phyloP scores from a whole-genome alignment of 2,888 invertebrate species.

The Tubiluchus corallicola region DNA sequence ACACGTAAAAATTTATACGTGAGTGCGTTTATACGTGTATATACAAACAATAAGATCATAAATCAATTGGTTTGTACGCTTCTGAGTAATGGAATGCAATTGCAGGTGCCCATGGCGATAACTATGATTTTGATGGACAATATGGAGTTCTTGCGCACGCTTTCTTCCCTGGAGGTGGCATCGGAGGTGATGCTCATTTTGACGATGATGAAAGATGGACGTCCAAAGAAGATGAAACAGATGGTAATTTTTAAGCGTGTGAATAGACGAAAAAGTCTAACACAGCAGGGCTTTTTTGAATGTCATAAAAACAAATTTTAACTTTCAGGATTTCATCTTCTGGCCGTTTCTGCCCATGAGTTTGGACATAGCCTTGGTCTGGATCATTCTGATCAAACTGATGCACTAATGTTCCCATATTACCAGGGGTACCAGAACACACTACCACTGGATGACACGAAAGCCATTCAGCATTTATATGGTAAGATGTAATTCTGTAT shows the following conservation, averaged over 20 bases:
- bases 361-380: slow-evolving; percentile 79
- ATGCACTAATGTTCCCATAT: slow-evolving; percentile 82
- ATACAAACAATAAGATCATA: too few species aligned
- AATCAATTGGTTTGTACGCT: too few species aligned
- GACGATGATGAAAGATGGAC: slow-evolving; percentile 77
- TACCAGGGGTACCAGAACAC: slow-evolving; percentile 42
- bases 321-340: slow-evolving; percentile 43
- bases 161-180: slow-evolving; percentile 67
- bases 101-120: slow-evolving; percentile 81
- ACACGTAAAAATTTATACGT: too few species aligned
- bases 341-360: slow-evolving; percentile 79
- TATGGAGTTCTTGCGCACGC: slow-evolving; percentile 78
- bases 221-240: slow-evolving; percentile 27
- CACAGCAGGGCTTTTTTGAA: too few species aligned
- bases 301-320: too few species aligned
- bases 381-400: slow-evolving; percentile 64
- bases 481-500: slow-evolving; percentile 37
- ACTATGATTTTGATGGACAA: slow-evolving; percentile 81
- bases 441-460: slow-evolving; percentile 57
- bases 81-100: too few species aligned
- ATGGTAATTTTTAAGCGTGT: too few species aligned
- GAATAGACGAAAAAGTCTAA: too few species aligned
- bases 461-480: slow-evolving; percentile 70
- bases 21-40: too few species aligned
- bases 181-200: slow-evolving; percentile 80